Conservation (phyloP, 2,888 invertebrate genomes). For the Thecophora atra region DNA sequence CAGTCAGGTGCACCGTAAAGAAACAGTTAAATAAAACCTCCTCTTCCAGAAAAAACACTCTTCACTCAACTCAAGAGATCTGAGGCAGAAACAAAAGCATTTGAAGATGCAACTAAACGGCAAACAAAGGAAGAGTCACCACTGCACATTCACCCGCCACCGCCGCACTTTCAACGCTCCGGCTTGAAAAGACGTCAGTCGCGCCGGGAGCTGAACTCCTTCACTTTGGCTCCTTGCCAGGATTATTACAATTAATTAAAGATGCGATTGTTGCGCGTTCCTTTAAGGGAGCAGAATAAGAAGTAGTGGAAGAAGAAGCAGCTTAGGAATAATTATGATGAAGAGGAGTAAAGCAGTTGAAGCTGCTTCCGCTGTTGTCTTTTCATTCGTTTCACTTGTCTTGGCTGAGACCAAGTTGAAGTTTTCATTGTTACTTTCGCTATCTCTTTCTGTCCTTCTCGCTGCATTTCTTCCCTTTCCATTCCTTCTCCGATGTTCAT, state of each 20-base stretch:
- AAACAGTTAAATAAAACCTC: not conserved
- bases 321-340: slow-evolving; percentile 14
- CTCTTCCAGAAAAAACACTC: not conserved
- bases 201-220: not conserved
- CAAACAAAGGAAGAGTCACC: not conserved
- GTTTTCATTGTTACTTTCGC: not conserved
- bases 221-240: slow-evolving; percentile 27
- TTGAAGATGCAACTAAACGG: not conserved
- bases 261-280: slow-evolving; percentile 22
- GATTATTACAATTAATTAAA: slow-evolving; percentile 36
- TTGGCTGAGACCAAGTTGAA: slow-evolving; percentile 10
- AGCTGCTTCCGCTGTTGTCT: slow-evolving; percentile 6
- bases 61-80: not conserved
- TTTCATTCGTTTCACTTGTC: slow-evolving; percentile 17
- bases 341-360: slow-evolving; percentile 10
- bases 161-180: not conserved
- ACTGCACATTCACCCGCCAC: not conserved
- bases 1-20: slow-evolving; percentile 8
- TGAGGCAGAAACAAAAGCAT: slow-evolving; percentile 3
- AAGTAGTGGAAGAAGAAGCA: slow-evolving; percentile 21
- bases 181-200: slow-evolving; percentile 13
- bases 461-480: not conserved
- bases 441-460: too few relatives aligned
- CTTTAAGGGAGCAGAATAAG: not conserved
- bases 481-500: not conserved